phyloP scores from a whole-genome alignment of 1,140 invertebrate species.

The Eubasilissa regina region DNA sequence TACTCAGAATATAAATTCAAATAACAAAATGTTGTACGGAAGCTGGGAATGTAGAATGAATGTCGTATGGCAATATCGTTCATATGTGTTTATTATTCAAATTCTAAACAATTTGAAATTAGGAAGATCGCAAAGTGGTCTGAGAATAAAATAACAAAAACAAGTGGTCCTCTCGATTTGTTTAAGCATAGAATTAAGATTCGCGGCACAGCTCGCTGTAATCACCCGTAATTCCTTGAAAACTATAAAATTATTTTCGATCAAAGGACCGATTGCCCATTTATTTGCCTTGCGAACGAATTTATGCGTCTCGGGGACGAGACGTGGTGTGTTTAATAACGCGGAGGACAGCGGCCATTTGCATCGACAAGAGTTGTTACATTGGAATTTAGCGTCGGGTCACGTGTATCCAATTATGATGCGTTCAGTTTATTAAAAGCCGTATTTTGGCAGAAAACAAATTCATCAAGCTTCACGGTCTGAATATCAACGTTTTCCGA shows the following conservation, averaged over 20 bases:
- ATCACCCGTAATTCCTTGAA: not conserved
- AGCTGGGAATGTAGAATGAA: too few relatives aligned
- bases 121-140: too few relatives aligned
- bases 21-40: too few relatives aligned
- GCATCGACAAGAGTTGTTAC: not conserved
- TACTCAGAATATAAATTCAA: too few relatives aligned
- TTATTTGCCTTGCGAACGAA: slow-evolving; percentile 6
- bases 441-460: too few relatives aligned
- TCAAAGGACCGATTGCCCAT: slow-evolving; percentile 3
- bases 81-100: too few relatives aligned
- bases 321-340: not conserved
- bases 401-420: not conserved
- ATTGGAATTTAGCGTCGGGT: not conserved
- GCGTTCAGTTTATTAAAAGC: too few relatives aligned
- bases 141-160: too few relatives aligned
- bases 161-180: not conserved
- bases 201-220: not conserved
- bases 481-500: too few relatives aligned
- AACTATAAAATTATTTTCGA: not conserved
- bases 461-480: too few relatives aligned
- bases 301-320: not conserved
- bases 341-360: slow-evolving; percentile 1
- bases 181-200: not conserved
- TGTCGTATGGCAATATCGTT: too few relatives aligned
- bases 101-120: too few relatives aligned